These are phyloP conservation scores for Chaetops frenatus DNA, from an alignment of 2,113 vertebrate species.

Conservation along the genomic window DNA sequence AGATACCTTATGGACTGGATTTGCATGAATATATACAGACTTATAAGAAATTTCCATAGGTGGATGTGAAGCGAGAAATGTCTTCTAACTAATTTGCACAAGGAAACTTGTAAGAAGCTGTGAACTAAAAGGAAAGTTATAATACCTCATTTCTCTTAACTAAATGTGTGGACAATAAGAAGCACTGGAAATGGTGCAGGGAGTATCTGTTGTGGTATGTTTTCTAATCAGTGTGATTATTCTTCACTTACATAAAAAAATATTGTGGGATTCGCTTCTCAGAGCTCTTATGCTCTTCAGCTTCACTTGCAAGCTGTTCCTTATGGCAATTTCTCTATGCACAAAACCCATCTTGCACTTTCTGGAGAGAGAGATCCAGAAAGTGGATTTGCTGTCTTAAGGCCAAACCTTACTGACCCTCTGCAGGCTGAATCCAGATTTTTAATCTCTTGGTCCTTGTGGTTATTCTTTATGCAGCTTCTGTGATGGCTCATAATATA, in stretches of 20 bases:
- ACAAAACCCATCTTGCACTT: not conserved
- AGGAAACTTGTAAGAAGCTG: not conserved
- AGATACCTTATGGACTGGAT: not conserved
- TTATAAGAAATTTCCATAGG: not conserved
- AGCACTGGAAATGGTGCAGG: not conserved
- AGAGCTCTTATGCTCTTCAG: not conserved
- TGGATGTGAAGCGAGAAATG: not conserved
- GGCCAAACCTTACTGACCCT: not conserved
- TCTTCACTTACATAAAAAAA: not conserved
- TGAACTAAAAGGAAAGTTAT: not conserved
- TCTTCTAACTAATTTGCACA: not conserved
- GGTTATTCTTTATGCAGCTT: not conserved
- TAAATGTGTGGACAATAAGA: not conserved
- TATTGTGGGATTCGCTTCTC: not conserved
- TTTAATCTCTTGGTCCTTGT: not conserved
- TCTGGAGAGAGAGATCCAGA: not conserved
- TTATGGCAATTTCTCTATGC: rapidly evolving
- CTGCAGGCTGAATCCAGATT: not conserved
- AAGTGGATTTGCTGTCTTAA: not conserved
- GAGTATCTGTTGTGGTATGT: not conserved
- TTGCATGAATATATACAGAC: not conserved
- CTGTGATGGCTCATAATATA: not conserved
- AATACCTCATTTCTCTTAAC: not conserved
- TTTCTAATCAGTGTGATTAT: not conserved
- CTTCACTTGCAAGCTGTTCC: not conserved